Evolutionary conservation across 2,888 invertebrate genomes (phyloP).

Genomic region (Hirtodrosophila alboralis): DNA sequence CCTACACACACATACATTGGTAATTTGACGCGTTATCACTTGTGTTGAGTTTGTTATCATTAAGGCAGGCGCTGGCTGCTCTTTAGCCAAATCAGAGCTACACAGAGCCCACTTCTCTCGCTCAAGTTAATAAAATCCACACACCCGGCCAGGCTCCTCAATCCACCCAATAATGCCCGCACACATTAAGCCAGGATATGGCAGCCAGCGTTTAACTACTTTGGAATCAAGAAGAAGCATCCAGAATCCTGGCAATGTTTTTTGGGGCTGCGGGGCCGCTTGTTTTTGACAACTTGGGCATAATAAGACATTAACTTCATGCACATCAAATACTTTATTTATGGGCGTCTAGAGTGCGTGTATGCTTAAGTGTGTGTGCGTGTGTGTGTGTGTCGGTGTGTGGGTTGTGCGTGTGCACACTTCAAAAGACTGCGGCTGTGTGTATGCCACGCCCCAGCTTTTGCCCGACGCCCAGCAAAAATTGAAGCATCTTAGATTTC

Average conservation of each 20-base stretch:
- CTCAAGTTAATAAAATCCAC: constrained; percentile 74
- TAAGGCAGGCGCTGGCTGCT: constrained; percentile 70
- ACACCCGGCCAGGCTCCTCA: constrained; percentile 7
- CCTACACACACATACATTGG: constrained; percentile 49
- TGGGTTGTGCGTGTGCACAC: constrained; percentile 50
- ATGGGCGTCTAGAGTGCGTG: constrained; percentile 73
- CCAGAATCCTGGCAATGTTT: constrained; percentile 1
- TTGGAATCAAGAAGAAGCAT: constrained; percentile 10
- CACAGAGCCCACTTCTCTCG: constrained; percentile 25
- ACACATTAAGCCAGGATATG: constrained; percentile 56
- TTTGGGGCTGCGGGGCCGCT: constrained; percentile 45
- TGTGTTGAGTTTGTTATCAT: constrained; percentile 81
- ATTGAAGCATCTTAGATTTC: constrained; percentile 62
- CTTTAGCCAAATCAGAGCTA: constrained; percentile 74
- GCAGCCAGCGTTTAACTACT: constrained; percentile 56
- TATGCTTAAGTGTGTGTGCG: constrained; percentile 24
- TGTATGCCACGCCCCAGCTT: constrained; percentile 67
- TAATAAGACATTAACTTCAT: constrained; percentile 81
- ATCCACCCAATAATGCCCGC: constrained; percentile 24
- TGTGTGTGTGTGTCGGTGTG: constrained; percentile 19
- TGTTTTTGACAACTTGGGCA: constrained; percentile 81
- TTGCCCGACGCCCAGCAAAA: constrained; percentile 28
- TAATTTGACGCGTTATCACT: constrained; percentile 81
- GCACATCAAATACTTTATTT: constrained; percentile 80
- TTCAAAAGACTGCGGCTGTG: constrained; percentile 68